Evolutionary conservation across 1,140 invertebrate genomes (phyloP), one percentile per base, ranked within the genome.

Genomic region (Pseudomyrmex gracilis): DNA sequence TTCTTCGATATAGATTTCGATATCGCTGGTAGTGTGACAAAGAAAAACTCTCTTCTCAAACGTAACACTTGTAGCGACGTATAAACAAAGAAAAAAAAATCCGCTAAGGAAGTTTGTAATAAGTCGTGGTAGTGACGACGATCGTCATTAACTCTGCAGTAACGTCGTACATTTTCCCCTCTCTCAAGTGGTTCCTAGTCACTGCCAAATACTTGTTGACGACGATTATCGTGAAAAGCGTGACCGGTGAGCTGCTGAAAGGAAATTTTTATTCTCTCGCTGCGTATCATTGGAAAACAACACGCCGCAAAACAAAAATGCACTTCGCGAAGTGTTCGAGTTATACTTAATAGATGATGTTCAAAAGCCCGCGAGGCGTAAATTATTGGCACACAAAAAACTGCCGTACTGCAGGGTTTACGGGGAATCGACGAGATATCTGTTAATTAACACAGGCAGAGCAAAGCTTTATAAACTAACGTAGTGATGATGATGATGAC

Each of bases 81-180:
- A 82, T 71, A 70, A 47, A 49, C n/a, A 74, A 34, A 34, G 34
- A 34, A 34, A 34, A 34, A 34, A 34, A 34, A 34, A 34, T 34
- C 34, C 34, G 9, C 17, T 74, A 82, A 74, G 70, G 47, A 51
- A 70, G 34, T 34, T 64, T 63, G 49, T 82, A 73, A 34, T 82
- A 78, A 70, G 17, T 73, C 70, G 68, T 57, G 68, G 49, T 74
- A 63, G 57, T 71, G 68, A 80, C 76, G 66, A 60, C 68, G 85
- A 87, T 87, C 55, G 67, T 87, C 85, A 87, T 73, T 84, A 84
- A 87, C 86, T 87, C 86, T 87, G 86, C 85, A 87, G 85, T 87
- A 84, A 84, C 73, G 85, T 55, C 7, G 5, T 82, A 67, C 76
- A 45, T 80, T 80, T 70, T 71, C 43, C 43, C 76, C 34, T 34